Base-by-base conservation (phyloP, 2,113 vertebrate species). In the Myotis brandtii region DNA sequence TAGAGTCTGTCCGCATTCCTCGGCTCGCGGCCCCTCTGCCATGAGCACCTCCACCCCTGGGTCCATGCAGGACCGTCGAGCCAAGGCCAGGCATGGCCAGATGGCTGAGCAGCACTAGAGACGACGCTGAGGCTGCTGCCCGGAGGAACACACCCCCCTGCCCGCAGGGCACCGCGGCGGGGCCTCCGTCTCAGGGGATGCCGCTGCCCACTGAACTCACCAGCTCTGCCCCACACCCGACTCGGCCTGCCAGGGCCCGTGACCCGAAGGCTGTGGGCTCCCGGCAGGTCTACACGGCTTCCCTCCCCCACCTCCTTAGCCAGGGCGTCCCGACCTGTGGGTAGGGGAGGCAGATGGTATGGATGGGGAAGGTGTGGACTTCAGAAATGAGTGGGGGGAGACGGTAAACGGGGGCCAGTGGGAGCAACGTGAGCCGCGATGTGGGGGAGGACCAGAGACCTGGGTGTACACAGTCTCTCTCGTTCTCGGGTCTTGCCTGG, bases 61-160 rank as follows among this genome's bases (percentile, higher is more conserved):
- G 32, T 12, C 52, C 14, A 1, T 4, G 6, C 59, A 50, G 52
- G 37, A 6, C 9, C 64, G 43, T 25, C 32, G 10, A 12, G 62
- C 67, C 46, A 27, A 30, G 54, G 30, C 40, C 16, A 4, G 20
- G n/a, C 40, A 8, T 1, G 37, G 23, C 0, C 3, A 20, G 66
- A 30, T 37, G 40, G 67, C 67, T 32, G 54, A 14, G 46, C 25
- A 3, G 46, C n/a, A 5, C 25, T 25, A 6, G 16, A 27, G 0
- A 13, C 12, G 52, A 40, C 6, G 1, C 48, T 23, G 48, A 69
- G 48, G 48, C 34, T 6, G 1, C 32, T 34, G 79, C 18, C 79
- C 17, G 32, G 32, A 72, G 54, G 23, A 1, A 2, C 1, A 0
- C 23, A 14, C 0, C 2, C 0, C 2, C 30, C 14, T 23, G 75